phyloP scores from a whole-genome alignment of 2,888 invertebrate species.

The Timema cristinae region DNA sequence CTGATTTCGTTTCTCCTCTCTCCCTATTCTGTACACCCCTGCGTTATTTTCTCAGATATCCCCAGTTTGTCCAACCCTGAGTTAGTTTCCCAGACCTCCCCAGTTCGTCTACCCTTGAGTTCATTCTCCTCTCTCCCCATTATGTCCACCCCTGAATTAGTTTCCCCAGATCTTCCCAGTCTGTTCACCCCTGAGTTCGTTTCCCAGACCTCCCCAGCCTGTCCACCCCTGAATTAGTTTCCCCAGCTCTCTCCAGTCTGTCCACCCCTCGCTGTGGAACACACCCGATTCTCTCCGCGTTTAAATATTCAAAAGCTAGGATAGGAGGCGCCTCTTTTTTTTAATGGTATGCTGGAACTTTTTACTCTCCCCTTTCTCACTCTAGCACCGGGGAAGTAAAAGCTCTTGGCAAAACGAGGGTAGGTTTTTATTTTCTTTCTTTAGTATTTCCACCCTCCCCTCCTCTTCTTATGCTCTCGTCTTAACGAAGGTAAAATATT shows the following conservation, averaged over 20 bases:
- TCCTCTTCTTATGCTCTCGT: conserved; percentile 28
- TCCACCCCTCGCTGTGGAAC: background rate
- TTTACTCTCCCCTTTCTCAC: conserved; percentile 18
- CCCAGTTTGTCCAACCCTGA: too few relatives aligned
- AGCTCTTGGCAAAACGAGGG: conserved; percentile 36
- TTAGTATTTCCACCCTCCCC: conserved; percentile 16
- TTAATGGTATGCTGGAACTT: conserved; percentile 23
- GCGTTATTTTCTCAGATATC: background rate
- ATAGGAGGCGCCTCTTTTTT: conserved; percentile 18
- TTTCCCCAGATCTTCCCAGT: too few relatives aligned
- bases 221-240: too few relatives aligned
- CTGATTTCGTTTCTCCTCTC: background rate
- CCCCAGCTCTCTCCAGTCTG: background rate
- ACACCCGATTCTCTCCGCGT: conserved; percentile 18
- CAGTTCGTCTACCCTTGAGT: too few relatives aligned
- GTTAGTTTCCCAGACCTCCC: too few relatives aligned
- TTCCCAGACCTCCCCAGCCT: too few relatives aligned
- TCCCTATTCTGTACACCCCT: background rate
- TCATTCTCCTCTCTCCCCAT: too few relatives aligned
- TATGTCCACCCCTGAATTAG: too few relatives aligned
- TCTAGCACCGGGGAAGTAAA: conserved; percentile 39
- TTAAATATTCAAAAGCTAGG: conserved; percentile 29
- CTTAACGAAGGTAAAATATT: conserved; percentile 24
- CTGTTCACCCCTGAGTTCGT: background rate
- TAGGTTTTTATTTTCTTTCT: conserved; percentile 19